Evolutionary conservation across 2,113 vertebrate species (phyloP).

Genomic region (Amphilophus citrinellus): DNA sequence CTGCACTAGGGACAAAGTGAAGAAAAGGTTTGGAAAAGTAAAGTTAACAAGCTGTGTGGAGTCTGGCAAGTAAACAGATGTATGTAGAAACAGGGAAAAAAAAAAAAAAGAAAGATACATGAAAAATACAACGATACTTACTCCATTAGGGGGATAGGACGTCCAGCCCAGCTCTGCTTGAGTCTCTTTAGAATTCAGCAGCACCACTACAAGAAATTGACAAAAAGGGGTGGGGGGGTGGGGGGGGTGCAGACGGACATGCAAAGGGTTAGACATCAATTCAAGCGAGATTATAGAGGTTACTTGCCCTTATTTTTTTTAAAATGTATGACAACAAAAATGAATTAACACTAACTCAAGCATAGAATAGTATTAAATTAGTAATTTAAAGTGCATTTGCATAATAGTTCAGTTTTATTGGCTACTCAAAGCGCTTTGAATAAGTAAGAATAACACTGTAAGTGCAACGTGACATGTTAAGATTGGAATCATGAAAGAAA

Average conservation of each 20-base stretch:
- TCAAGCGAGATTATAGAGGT: background rate
- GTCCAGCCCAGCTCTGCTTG: constrained; percentile 97
- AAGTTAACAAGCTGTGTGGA: background rate
- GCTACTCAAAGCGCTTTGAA: background rate
- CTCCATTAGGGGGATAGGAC: constrained; percentile 91
- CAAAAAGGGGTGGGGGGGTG: background rate
- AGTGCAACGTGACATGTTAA: background rate
- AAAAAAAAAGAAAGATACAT: background rate
- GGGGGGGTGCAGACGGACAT: background rate
- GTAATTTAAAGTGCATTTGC: background rate
- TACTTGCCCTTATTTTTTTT: background rate
- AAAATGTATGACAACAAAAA: background rate
- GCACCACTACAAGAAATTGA: constrained; percentile 83
- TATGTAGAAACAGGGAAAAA: background rate
- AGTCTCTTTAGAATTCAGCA: constrained; percentile 96
- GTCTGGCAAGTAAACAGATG: background rate
- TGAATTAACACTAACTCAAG: background rate
- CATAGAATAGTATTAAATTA: constrained; percentile 5
- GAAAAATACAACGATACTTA: constrained; percentile 71
- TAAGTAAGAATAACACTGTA: background rate
- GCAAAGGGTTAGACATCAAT: constrained; percentile 3
- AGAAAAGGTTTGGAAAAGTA: background rate
- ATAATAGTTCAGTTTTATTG: background rate
- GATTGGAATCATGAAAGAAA: constrained; percentile 29
- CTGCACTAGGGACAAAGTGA: background rate